Percentiles rank a stretch among this genome's conserved stretches.
Evolutionary conservation across 2,113 vertebrate genomes (phyloP).

Genomic region (Danionella cerebrum): DNA sequence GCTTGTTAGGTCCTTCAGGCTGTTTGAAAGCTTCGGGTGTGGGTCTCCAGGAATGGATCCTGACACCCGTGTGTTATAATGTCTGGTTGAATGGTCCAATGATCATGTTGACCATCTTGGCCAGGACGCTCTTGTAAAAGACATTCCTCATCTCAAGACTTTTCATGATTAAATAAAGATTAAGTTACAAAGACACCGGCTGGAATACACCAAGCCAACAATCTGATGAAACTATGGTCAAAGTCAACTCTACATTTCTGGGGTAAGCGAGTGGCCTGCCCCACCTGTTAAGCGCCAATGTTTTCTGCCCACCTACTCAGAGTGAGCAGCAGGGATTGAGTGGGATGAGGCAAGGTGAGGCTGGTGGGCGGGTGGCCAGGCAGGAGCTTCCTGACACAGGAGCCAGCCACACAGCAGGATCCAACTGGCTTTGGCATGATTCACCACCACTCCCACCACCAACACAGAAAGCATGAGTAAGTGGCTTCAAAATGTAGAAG

Average conservation of each 20-base stretch:
- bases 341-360: conserved; percentile 57
- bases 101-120: background rate
- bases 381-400: conserved; percentile 66
- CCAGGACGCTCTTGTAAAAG: background rate
- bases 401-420: conserved; percentile 65
- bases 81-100: no score
- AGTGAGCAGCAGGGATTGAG: conserved; percentile 49
- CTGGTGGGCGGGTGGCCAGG: conserved; percentile 64
- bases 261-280: conserved; percentile 20
- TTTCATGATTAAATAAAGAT: background rate
- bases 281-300: conserved; percentile 31
- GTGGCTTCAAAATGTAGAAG: no score
- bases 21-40: no score
- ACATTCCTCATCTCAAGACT: background rate
- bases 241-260: conserved; percentile 53
- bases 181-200: background rate
- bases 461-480: no score
- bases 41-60: no score
- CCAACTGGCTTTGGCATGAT: conserved; percentile 58
- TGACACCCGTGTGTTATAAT: no score
- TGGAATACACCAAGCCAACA: background rate
- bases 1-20: no score
- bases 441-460: conserved; percentile 63
- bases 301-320: conserved; percentile 63
- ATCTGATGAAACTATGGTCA: background rate